These are phyloP conservation scores for Nycteola revayana DNA, from an alignment of 2,888 invertebrate genomes.

Conservation along the genomic window DNA sequence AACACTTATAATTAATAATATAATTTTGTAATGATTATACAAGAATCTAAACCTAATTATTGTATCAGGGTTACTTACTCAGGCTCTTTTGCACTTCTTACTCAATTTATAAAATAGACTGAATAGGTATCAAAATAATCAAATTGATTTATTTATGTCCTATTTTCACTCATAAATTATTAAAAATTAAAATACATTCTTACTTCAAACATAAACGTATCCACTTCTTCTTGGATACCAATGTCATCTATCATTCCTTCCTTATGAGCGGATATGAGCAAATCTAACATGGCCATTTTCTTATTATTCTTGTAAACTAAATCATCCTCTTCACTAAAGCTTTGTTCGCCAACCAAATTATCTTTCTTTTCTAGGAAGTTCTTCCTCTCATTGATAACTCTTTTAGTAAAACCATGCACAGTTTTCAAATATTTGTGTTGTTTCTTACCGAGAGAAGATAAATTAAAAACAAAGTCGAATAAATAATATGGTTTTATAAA, in stretches of 20 bases:
- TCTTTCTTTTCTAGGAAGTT: constrained; percentile 31
- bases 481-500: constrained; percentile 81
- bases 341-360: constrained; percentile 15
- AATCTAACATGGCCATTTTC: constrained; percentile 81
- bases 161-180: no score
- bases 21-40: no score
- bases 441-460: constrained; percentile 67
- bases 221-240: constrained; percentile 83
- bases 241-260: constrained; percentile 70
- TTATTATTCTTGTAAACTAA: constrained; percentile 59
- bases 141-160: no score
- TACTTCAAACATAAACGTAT: constrained; percentile 84
- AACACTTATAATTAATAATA: no score
- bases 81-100: no score
- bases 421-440: constrained; percentile 60
- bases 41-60: no score
- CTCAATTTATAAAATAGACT: no score
- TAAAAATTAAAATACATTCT: constrained; percentile 3
- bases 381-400: constrained; percentile 54
- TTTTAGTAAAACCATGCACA: constrained; percentile 62
- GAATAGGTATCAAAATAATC: no score
- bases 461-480: constrained; percentile 73
- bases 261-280: constrained; percentile 71
- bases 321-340: constrained; percentile 30
- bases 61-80: no score